phyloP scores from a whole-genome alignment of 2,113 vertebrate genomes.

The Gadus macrocephalus region DNA sequence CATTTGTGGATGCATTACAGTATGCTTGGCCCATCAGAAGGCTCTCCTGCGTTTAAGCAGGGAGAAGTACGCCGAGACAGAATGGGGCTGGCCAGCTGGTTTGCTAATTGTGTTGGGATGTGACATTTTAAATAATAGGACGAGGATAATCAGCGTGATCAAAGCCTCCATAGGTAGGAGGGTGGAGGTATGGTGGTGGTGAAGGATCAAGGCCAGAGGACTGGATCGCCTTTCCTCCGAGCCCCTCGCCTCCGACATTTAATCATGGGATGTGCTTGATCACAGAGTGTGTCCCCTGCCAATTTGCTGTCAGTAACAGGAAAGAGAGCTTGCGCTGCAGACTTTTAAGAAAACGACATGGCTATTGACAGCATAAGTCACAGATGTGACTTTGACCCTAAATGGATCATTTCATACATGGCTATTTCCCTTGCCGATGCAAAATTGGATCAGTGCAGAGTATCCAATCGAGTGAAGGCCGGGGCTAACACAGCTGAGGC shows the following conservation, averaged over 20 bases:
- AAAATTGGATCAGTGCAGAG: conserved; percentile 58
- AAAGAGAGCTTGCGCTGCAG: conserved; percentile 14
- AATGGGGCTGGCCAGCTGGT: not conserved
- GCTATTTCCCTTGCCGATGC: conserved; percentile 29
- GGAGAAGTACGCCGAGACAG: too few relatives aligned
- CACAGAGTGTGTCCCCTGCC: conserved; percentile 14
- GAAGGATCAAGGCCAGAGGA: not conserved
- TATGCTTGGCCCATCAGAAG: too few relatives aligned
- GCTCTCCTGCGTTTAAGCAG: too few relatives aligned
- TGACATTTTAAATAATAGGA: conserved; percentile 68
- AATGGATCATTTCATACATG: conserved; percentile 26
- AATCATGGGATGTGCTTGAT: conserved; percentile 20
- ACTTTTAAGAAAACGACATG: conserved; percentile 9
- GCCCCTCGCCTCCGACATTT: conserved; percentile 15
- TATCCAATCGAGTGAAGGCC: conserved; percentile 59
- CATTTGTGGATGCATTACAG: too few relatives aligned
- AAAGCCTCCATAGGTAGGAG: conserved; percentile 45
- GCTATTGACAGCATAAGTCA: conserved; percentile 14
- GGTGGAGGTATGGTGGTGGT: not conserved
- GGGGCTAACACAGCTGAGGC: conserved; percentile 31
- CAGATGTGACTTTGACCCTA: conserved; percentile 13
- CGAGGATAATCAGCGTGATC: conserved; percentile 63
- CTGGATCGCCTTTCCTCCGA: not conserved
- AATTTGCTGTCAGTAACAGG: conserved; percentile 8
- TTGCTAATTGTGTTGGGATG: conserved; percentile 61